Conservation (phyloP, 2,113 vertebrate genomes). For the Diadophis punctatus region DNA sequence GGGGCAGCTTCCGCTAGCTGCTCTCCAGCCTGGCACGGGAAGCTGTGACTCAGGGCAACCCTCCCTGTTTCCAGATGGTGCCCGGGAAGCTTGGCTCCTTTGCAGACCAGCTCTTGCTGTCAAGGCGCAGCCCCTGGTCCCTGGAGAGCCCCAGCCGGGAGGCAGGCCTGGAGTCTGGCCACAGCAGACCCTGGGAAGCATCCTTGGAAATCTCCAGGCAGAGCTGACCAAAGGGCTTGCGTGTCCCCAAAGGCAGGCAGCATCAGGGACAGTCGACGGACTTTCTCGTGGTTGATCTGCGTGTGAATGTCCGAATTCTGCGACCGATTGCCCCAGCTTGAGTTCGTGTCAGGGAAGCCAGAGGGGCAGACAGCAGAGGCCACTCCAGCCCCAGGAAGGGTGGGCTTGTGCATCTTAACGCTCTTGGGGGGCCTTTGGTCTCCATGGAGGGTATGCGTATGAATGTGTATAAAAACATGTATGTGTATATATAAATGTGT, state of each 20-base stretch:
- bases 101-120: not conserved
- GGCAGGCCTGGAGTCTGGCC: not conserved
- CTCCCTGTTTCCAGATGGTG: not conserved
- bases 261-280: not conserved
- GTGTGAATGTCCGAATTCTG: too few relatives aligned
- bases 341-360: too few relatives aligned
- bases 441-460: not conserved
- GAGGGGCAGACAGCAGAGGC: not conserved
- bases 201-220: not conserved
- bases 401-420: not conserved
- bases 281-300: not conserved
- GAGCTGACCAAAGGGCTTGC: not conserved
- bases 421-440: not conserved
- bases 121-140: too few relatives aligned
- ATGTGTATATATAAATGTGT: constrained; percentile 12
- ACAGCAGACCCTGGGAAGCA: not conserved
- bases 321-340: not conserved
- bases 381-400: too few relatives aligned
- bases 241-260: not conserved
- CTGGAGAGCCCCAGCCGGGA: not conserved
- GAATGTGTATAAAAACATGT: not conserved
- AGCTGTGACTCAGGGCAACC: too few relatives aligned
- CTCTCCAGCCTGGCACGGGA: not conserved
- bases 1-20: not conserved
- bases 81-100: not conserved